Evolutionary conservation across 1,140 invertebrate species (phyloP), one percentile per base, ranked within the genome.

Genomic region (Colletes gigas): DNA sequence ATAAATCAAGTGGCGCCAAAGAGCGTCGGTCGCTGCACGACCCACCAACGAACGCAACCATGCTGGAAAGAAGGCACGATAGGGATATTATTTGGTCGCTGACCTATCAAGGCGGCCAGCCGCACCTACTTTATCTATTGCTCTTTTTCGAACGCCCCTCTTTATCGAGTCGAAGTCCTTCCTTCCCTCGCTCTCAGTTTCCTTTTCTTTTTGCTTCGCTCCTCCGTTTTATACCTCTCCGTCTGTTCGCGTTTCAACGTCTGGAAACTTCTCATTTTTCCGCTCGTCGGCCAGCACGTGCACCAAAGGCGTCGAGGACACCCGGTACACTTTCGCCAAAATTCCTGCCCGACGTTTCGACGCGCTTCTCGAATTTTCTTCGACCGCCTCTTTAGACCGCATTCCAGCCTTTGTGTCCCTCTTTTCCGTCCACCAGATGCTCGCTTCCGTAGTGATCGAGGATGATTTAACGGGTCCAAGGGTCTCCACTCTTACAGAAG

Each of bases 321-420:
- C 88, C 89, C 86, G 83, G 88, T 90, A 90, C 85, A 81, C 81
- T 79, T 86, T 88, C 82, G 82, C 88, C 89, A 82, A 90, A 90
- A 90, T 89, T 86, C 85, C 84, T 30, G 75, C 70, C 66, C 70
- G 81, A 82, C 80, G 74, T 80, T 80, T 73, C 79, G 78, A 12
- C 41, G 15, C 78, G 67, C 80, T 85, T 82, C 67, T 69, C 80
- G 78, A 85, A 81, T 89, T 87, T 81, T 81, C 75, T 87, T 70
- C 47, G 57, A 52, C 78, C 82, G 83, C 76, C 89, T 76, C 83
- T 86, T 88, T 79, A 78, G 81, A 89, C 89, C 78, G 55, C 89
- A 90, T 90, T 90, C 89, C 84, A 78, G 84, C 87, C 87, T 90
- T 89, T 89, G 83, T 89, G 69, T 78, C 83, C 82, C 84, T 88